These are phyloP conservation scores for Calosoma granatense DNA, from an alignment of 1,140 invertebrate genomes.

Conservation along the genomic window DNA sequence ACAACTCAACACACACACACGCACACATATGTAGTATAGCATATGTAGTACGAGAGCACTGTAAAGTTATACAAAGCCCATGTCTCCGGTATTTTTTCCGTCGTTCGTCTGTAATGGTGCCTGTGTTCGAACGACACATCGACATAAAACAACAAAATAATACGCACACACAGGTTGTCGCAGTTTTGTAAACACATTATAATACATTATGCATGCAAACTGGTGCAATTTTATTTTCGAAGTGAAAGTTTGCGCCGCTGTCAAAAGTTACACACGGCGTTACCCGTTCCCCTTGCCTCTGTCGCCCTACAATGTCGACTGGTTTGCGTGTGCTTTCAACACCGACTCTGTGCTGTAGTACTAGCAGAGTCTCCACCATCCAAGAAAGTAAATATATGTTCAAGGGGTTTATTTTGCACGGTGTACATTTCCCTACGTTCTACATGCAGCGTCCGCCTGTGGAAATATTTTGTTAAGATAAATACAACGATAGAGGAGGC, in stretches of 20 bases:
- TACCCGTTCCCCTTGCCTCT: too few species aligned
- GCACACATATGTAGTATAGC: too few species aligned
- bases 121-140: background rate
- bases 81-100: background rate
- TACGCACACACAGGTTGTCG: conserved; percentile 1
- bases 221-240: conserved; percentile 6
- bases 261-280: conserved; percentile 1
- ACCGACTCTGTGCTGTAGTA: background rate
- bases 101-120: background rate
- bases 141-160: background rate
- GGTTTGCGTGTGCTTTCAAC: too few species aligned
- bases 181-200: conserved; percentile 9
- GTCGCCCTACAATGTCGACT: too few species aligned
- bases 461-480: conserved; percentile 8
- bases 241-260: conserved; percentile 5
- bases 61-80: too few species aligned
- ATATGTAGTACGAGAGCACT: too few species aligned
- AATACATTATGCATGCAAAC: conserved; percentile 8
- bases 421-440: background rate
- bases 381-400: conserved; percentile 7
- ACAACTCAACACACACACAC: too few species aligned
- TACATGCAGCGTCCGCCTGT: background rate
- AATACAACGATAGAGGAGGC: background rate
- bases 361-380: background rate
- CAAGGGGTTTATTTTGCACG: conserved; percentile 1